These are phyloP conservation scores for Epinephelus lanceolatus DNA, from an alignment of 2,113 vertebrate genomes.

Conservation along the genomic window DNA sequence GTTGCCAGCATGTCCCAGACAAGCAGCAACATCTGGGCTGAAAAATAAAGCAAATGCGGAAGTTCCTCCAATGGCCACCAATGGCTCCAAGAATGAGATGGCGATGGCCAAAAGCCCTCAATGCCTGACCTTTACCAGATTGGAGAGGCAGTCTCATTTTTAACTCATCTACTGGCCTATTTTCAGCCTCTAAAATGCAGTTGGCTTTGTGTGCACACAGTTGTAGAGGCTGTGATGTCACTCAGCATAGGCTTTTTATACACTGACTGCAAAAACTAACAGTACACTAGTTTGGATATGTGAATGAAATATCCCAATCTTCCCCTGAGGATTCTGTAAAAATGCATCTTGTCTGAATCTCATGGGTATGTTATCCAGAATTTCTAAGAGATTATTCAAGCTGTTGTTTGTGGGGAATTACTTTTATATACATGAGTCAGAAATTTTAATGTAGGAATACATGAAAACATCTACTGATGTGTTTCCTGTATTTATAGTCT, in stretches of 20 bases:
- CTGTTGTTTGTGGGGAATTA: too few relatives aligned
- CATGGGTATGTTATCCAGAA: too few relatives aligned
- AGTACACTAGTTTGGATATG: conserved; percentile 10
- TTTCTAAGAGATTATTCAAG: not conserved
- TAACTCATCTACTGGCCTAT: not conserved
- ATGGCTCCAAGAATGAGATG: too few relatives aligned
- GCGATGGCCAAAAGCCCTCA: not conserved
- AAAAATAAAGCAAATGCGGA: too few relatives aligned
- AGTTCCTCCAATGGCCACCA: too few relatives aligned
- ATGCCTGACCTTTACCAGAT: not conserved
- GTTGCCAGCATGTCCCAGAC: too few relatives aligned
- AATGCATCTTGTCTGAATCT: too few relatives aligned
- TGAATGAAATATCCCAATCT: not conserved
- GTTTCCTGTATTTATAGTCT: not conserved
- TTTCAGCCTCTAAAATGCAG: not conserved
- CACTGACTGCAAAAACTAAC: not conserved
- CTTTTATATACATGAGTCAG: not conserved
- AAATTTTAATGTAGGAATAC: too few relatives aligned
- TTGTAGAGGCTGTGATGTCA: not conserved
- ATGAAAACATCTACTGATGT: not conserved
- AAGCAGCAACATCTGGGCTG: too few relatives aligned
- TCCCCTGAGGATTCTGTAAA: not conserved
- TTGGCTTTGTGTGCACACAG: not conserved
- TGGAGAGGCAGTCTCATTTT: not conserved
- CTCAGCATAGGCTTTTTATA: not conserved